Percentiles rank a stretch among this genome's conserved stretches.
These are phyloP conservation scores for Chymomyza fuscimana DNA, from an alignment of 2,888 invertebrate species.

Conservation along the genomic window DNA sequence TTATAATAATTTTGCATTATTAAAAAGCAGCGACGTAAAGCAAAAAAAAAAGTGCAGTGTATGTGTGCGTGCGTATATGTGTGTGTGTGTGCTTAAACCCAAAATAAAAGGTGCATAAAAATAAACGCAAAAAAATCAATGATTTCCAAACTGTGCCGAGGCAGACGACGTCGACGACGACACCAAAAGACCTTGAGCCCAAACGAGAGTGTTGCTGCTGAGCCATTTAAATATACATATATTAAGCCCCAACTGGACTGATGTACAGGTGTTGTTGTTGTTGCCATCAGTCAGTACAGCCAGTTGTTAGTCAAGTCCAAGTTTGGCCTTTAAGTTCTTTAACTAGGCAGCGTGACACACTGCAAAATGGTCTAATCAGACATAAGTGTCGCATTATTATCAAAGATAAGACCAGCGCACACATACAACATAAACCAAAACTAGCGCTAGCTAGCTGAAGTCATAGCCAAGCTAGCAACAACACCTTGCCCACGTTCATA, in stretches of 20 bases:
- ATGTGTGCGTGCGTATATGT: not conserved
- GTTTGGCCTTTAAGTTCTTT: not conserved
- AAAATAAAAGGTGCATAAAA: not conserved
- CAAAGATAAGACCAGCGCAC: slow-evolving; percentile 55
- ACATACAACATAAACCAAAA: slow-evolving; percentile 22
- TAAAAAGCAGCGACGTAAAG: not conserved
- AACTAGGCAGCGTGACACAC: not conserved
- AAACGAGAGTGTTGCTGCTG: slow-evolving; percentile 22
- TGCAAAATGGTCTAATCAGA: slow-evolving; percentile 51
- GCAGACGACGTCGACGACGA: slow-evolving; percentile 4
- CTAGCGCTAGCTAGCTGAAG: slow-evolving; percentile 19
- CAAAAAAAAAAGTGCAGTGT: not conserved
- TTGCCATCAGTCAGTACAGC: not conserved
- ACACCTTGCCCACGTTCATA: slow-evolving; percentile 35
- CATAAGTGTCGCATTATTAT: slow-evolving; percentile 41
- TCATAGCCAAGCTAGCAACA: slow-evolving; percentile 18
- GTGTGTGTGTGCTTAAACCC: not conserved
- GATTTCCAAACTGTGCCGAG: slow-evolving; percentile 3
- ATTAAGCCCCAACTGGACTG: slow-evolving; percentile 65
- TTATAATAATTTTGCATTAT: not conserved
- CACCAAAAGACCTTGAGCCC: slow-evolving; percentile 55
- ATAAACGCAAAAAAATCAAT: slow-evolving; percentile 7
- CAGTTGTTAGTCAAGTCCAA: not conserved
- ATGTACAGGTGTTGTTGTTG: slow-evolving; percentile 66
- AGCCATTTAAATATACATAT: slow-evolving; percentile 50